Percentiles rank a stretch among this genome's conserved stretches.
phyloP scores from a whole-genome alignment of 2,888 invertebrate genomes.

The Halictus ligatus region DNA sequence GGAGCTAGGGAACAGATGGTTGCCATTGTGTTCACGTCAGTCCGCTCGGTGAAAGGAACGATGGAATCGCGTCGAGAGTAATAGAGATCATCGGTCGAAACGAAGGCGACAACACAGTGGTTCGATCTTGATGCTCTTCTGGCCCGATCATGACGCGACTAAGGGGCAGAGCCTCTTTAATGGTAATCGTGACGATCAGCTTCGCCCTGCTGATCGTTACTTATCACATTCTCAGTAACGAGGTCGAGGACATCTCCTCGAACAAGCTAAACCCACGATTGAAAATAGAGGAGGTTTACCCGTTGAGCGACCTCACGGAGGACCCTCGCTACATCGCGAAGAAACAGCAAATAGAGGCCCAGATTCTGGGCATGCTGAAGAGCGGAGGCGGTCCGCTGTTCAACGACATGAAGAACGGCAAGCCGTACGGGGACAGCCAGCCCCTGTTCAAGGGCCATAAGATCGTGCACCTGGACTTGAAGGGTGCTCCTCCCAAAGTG shows the following conservation, averaged over 20 bases:
- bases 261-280: constrained; percentile 63
- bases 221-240: constrained; percentile 80
- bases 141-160: constrained; percentile 75
- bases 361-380: constrained; percentile 67
- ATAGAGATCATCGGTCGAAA: constrained; percentile 11
- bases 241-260: constrained; percentile 72
- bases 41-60: constrained; percentile 14
- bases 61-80: constrained; percentile 23
- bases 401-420: constrained; percentile 53
- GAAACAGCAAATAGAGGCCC: constrained; percentile 71
- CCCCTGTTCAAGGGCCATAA: constrained; percentile 85
- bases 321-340: constrained; percentile 68
- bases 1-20: background rate
- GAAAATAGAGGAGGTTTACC: constrained; percentile 70
- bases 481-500: constrained; percentile 92
- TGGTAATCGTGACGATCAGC: constrained; percentile 77
- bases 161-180: constrained; percentile 77
- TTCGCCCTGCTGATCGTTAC: constrained; percentile 79
- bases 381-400: constrained; percentile 38
- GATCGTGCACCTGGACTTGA: constrained; percentile 93
- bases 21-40: background rate
- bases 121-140: constrained; percentile 55
- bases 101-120: constrained; percentile 35
- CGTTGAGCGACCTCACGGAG: constrained; percentile 67
- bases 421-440: constrained; percentile 35